Evolutionary conservation across 2,888 invertebrate genomes (phyloP).

Genomic region (Eupithecia subfuscata): DNA sequence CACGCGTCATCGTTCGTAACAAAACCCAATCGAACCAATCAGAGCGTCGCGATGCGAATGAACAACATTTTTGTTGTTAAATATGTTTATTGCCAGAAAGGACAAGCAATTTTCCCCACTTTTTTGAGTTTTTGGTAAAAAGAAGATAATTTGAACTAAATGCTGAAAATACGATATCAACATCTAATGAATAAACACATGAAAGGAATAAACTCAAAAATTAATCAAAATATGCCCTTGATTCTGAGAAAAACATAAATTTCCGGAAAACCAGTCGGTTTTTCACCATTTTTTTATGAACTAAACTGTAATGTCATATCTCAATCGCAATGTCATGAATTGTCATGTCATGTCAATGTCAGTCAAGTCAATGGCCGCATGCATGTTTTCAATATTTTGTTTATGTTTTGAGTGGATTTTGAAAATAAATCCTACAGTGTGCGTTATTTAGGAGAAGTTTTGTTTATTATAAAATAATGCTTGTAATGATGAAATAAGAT

Average conservation of each 20-base stretch:
- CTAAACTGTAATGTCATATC: background rate
- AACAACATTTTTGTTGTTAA: background rate
- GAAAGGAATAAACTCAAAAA: background rate
- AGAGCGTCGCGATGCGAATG: background rate
- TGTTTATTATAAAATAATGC: background rate
- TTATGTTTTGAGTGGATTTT: slow-evolving; percentile 56
- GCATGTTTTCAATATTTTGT: slow-evolving; percentile 63
- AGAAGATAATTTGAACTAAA: background rate
- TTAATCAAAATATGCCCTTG: background rate
- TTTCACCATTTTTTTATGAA: slow-evolving; percentile 12
- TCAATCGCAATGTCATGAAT: background rate
- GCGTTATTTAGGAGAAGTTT: background rate
- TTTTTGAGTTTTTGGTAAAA: background rate
- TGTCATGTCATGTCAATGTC: background rate
- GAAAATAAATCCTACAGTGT: slow-evolving; percentile 4
- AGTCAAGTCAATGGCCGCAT: slow-evolving; percentile 54
- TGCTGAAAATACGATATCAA: background rate
- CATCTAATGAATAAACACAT: background rate
- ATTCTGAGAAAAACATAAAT: background rate
- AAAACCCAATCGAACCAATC: slow-evolving; percentile 33
- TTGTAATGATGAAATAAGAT: slow-evolving; percentile 9
- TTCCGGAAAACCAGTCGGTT: slow-evolving; percentile 19
- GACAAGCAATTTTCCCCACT: background rate
- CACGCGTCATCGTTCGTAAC: slow-evolving; percentile 76
- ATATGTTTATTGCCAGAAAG: slow-evolving; percentile 16